Base-by-base conservation (phyloP, 2,888 invertebrate species). In the Ditula angustiorana region DNA sequence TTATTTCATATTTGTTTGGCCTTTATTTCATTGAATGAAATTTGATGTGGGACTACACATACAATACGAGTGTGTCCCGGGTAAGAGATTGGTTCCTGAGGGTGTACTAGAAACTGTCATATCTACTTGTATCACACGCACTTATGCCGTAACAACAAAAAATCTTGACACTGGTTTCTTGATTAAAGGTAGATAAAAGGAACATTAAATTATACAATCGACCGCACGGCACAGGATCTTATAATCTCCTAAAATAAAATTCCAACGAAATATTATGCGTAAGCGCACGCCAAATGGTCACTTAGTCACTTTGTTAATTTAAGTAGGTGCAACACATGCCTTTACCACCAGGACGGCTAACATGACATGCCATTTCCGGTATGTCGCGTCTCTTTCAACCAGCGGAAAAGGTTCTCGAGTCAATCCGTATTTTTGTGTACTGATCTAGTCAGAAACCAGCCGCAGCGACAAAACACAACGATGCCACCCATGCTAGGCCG, bases 261-360 rank as follows among this genome's bases (percentile, higher is more conserved):
- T 73, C 69, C 69, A 67, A 69, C 68, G 77, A 79, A 81, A 80
- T 37, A 77, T 67, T 73, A 80, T 82, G 82, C 76, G 79, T 79
- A 74, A 77, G 74, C 74, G 71, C 74, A 50, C 74, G 71, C 71
- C 71, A 74, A 80, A 78, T 67, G 73, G 69, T 73, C 77, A 77
- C 74, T 86, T 83, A 86, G 82, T 87, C 87, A 87, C 78, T 77
- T 72, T 71, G 79, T 82, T 84, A 83, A 85, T 81, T 85, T 81
- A 70, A 76, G 75, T 72, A 78, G 73, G 75, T 73, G 71, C 67
- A 70, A 71, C 70, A 67, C 58, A 61, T 61, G 69, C 44, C 69
- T 74, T 79, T 75, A 71, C 71, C 70, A 64, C 71, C 73, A 41
- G 41, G 26, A 13, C 26, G 1, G 52, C 16, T 37, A 13, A 2